A percentile compares a stretch with the other conserved stretches of the same genome.
phyloP scores from a whole-genome alignment of 2,888 invertebrate species.

The Pyrochroa serraticornis region DNA sequence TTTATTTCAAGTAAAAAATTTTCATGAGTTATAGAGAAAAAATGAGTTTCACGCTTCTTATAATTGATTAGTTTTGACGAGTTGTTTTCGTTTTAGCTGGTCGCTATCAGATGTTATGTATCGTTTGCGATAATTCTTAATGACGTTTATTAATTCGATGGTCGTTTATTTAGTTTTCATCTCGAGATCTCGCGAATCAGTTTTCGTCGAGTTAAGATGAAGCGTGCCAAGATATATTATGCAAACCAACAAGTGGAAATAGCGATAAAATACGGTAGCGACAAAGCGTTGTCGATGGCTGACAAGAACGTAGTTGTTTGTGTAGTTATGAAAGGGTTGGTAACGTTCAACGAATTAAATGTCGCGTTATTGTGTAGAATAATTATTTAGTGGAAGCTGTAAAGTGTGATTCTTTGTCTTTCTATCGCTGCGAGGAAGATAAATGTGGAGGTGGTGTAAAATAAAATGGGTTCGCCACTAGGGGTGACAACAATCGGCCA shows the following conservation, averaged over 20 bases:
- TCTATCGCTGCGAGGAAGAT: slow-evolving; percentile 26
- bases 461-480: slow-evolving; percentile 30
- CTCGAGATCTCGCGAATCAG: neutral
- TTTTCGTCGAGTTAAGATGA: slow-evolving; percentile 5
- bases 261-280: slow-evolving; percentile 21
- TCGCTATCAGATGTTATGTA: neutral
- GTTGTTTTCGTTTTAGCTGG: neutral
- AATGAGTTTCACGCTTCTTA: no score
- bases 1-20: no score
- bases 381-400: slow-evolving; percentile 23
- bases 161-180: neutral
- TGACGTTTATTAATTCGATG: slow-evolving; percentile 18
- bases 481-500: slow-evolving; percentile 32
- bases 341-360: slow-evolving; percentile 21
- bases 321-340: slow-evolving; percentile 18
- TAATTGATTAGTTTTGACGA: neutral
- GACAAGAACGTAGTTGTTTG: slow-evolving; percentile 17
- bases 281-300: slow-evolving; percentile 20
- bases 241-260: slow-evolving; percentile 26
- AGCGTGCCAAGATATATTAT: slow-evolving; percentile 7
- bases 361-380: slow-evolving; percentile 20
- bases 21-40: no score
- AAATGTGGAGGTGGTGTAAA: slow-evolving; percentile 29
- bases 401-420: slow-evolving; percentile 30
- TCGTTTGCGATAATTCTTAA: slow-evolving; percentile 9